Percentiles rank a stretch among this genome's conserved stretches.
Conservation (phyloP, 2,797 vertebrate species). For the Diplodus puntazzo region DNA sequence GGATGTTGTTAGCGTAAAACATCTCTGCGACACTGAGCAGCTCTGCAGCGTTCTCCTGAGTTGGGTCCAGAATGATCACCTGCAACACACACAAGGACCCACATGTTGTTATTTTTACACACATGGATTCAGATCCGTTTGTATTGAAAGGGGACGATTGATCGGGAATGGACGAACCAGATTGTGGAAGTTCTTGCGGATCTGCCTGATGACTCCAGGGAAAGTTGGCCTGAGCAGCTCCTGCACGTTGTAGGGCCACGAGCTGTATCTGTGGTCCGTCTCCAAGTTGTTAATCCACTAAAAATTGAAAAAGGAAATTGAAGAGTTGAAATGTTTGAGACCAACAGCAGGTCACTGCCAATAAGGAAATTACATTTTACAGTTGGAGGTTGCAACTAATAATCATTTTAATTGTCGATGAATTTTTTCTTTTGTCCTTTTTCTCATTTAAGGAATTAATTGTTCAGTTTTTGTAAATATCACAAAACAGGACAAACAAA, state of each 20-base stretch:
- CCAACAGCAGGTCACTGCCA: background rate
- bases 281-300: constrained; percentile 99
- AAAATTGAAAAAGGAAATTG: constrained; percentile 5
- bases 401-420: background rate
- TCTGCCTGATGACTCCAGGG: constrained; percentile 97
- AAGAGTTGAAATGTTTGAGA: constrained; percentile 24
- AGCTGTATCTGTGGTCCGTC: constrained; percentile 91
- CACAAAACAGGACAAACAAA: too few relatives aligned
- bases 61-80: constrained; percentile 95
- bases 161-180: constrained; percentile 84
- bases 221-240: constrained; percentile 97
- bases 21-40: constrained; percentile 95
- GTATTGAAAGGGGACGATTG: background rate
- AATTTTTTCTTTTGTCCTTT: background rate
- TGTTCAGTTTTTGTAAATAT: background rate
- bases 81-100: constrained; percentile 65
- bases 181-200: constrained; percentile 98
- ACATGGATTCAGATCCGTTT: background rate
- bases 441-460: background rate
- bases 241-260: constrained; percentile 95
- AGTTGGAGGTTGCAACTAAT: background rate
- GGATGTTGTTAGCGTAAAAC: constrained; percentile 98
- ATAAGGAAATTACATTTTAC: constrained; percentile 19
- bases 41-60: constrained; percentile 89
- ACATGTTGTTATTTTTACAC: constrained; percentile 1